Conservation (phyloP, 1,140 invertebrate genomes). For the Tribolium castaneum region DNA sequence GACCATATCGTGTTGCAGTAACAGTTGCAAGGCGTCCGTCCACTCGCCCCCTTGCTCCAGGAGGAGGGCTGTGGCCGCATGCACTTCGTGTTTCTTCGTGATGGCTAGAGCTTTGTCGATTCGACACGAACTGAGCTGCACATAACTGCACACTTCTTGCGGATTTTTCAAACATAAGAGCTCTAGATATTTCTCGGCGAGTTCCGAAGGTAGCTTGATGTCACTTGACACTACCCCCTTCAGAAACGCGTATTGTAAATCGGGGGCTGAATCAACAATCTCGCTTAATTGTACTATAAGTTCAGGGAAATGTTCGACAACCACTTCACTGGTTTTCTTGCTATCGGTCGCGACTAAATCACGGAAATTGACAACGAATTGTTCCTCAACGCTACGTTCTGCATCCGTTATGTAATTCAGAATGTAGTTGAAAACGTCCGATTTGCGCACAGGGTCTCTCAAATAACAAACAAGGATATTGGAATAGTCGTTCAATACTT, state of each 20-base stretch:
- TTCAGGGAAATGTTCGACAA: slow-evolving; percentile 66
- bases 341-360: slow-evolving; percentile 63
- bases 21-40: slow-evolving; percentile 64
- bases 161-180: slow-evolving; percentile 72
- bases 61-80: slow-evolving; percentile 63
- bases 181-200: slow-evolving; percentile 74
- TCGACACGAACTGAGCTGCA: slow-evolving; percentile 57
- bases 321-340: slow-evolving; percentile 67
- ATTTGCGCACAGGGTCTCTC: slow-evolving; percentile 70
- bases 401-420: slow-evolving; percentile 73
- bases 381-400: slow-evolving; percentile 63
- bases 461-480: slow-evolving; percentile 66
- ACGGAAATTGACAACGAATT: slow-evolving; percentile 65
- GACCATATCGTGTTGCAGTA: slow-evolving; percentile 60
- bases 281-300: slow-evolving; percentile 67
- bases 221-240: slow-evolving; percentile 71
- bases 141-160: slow-evolving; percentile 60
- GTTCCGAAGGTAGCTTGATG: slow-evolving; percentile 65
- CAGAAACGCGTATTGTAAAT: slow-evolving; percentile 71
- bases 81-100: slow-evolving; percentile 62
- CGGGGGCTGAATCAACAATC: slow-evolving; percentile 63
- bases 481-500: slow-evolving; percentile 63
- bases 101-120: slow-evolving; percentile 64
- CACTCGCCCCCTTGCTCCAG: slow-evolving; percentile 66
- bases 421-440: slow-evolving; percentile 81